These are phyloP conservation scores for Pseudomyrmex flavicornis DNA, from an alignment of 1,140 invertebrate genomes.

Conservation along the genomic window DNA sequence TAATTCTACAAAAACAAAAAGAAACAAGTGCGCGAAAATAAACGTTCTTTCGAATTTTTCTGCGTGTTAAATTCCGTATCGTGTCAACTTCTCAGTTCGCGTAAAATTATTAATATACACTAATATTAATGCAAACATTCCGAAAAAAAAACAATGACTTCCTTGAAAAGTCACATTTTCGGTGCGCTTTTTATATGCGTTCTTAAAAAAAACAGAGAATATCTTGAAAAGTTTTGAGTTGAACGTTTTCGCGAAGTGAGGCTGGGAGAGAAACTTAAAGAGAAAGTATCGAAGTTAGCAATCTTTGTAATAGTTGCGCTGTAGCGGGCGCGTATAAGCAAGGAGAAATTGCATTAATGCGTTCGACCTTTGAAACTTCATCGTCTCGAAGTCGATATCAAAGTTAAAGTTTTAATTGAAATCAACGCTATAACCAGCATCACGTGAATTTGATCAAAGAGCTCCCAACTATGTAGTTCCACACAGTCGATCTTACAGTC, in stretches of 20 bases:
- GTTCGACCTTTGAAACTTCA: constrained; percentile 67
- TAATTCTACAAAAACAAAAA: not conserved
- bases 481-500: constrained; percentile 63
- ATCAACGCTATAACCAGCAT: constrained; percentile 68
- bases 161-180: not conserved
- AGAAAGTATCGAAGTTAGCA: constrained; percentile 28
- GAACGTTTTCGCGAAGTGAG: constrained; percentile 1
- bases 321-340: constrained; percentile 26
- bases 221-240: not conserved
- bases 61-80: not conserved
- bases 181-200: not conserved
- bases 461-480: constrained; percentile 53
- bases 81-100: too few relatives aligned
- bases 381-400: constrained; percentile 53
- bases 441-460: constrained; percentile 72
- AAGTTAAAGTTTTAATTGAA: constrained; percentile 74
- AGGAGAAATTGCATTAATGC: constrained; percentile 63
- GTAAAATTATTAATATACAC: not conserved
- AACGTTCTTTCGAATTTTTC: not conserved
- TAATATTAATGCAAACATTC: not conserved
- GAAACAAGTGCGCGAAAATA: too few relatives aligned
- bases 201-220: not conserved
- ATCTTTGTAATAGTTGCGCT: constrained; percentile 36
- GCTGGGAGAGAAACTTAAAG: constrained; percentile 18
- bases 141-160: not conserved